Base-by-base conservation (phyloP, 2,888 invertebrate genomes). In the Trilocha varians region DNA sequence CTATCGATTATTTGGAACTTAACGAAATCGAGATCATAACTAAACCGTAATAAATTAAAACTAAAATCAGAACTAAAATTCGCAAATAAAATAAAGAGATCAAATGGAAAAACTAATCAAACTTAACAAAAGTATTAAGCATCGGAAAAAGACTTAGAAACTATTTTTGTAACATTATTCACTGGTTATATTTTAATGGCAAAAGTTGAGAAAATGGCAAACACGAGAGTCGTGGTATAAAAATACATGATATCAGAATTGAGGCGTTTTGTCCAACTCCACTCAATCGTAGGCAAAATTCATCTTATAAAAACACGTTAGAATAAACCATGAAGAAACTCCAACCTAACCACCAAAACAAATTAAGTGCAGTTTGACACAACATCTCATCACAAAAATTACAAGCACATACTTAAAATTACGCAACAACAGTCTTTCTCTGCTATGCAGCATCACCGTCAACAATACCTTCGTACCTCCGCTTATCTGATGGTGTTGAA, bases 351-450 rank as follows among this genome's bases (percentile, higher is more conserved):
- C 84, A 84, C 85, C 85, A 77, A 74, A 74, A 66, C 83, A 70
- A 82, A 76, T 82, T 76, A 85, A 83, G 85, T 85, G 85, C 85
- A 84, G 85, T 84, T 74, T 65, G 85, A 85, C 85, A 82, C 80
- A 83, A 84, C 84, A 84, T 78, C 79, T 74, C 76, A 58, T 61
- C 55, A 55, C 55, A 62, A 57, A 61, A 62, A 62, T 57, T 58
- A 58, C 62, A 66, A 59, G 62, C 55, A 62, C 61, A 66, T 62
- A 73, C 83, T 82, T 85, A 85, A 76, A 83, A 83, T 72, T 84
- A 85, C 70, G 65, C 73, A 85, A 84, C 84, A 84, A 83, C 59
- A 73, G 84, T 82, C 76, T 78, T 69, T 64, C 75, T 57, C 82
- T 85, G 85, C 85, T 84, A 65, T 70, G 85, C 85, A 85, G 85